phyloP scores from a whole-genome alignment of 1,140 invertebrate genomes.

The Ips typographus region DNA sequence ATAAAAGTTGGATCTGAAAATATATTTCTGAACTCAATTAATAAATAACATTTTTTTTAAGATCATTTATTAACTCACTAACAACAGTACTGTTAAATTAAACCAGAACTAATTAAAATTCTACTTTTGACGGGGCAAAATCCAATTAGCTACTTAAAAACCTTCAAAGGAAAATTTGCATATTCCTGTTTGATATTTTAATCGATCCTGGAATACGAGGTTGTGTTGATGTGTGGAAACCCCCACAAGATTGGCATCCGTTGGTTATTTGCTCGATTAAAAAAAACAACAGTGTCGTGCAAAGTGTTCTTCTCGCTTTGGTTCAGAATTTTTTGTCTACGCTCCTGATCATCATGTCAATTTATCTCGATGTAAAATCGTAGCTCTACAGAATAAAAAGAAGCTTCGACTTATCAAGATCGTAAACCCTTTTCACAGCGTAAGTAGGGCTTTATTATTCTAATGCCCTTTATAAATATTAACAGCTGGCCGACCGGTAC shows the following conservation, averaged over 20 bases:
- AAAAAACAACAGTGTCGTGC: background rate
- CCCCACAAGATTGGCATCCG: background rate
- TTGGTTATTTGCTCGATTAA: background rate
- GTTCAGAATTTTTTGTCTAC: background rate
- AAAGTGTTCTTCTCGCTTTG: background rate
- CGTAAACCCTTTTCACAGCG: conserved; percentile 19
- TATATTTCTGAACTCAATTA: background rate
- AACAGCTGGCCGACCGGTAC: conserved; percentile 24
- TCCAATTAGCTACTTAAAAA: background rate
- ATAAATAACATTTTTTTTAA: background rate
- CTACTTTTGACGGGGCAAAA: too few species aligned
- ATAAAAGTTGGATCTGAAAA: conserved; percentile 11
- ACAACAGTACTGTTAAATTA: too few species aligned
- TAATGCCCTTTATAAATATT: conserved; percentile 34
- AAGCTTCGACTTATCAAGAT: conserved; percentile 30
- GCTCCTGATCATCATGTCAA: background rate
- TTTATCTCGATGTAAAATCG: background rate
- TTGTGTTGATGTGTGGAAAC: background rate
- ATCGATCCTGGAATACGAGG: background rate
- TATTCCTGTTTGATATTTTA: background rate
- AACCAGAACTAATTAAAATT: too few species aligned
- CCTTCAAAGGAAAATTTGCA: background rate
- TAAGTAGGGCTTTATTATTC: conserved; percentile 26
- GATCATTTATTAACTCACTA: too few species aligned
- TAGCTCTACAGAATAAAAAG: conserved; percentile 3